Evolutionary conservation across 2,888 invertebrate genomes (phyloP).

Genomic region (Erynnis tages): DNA sequence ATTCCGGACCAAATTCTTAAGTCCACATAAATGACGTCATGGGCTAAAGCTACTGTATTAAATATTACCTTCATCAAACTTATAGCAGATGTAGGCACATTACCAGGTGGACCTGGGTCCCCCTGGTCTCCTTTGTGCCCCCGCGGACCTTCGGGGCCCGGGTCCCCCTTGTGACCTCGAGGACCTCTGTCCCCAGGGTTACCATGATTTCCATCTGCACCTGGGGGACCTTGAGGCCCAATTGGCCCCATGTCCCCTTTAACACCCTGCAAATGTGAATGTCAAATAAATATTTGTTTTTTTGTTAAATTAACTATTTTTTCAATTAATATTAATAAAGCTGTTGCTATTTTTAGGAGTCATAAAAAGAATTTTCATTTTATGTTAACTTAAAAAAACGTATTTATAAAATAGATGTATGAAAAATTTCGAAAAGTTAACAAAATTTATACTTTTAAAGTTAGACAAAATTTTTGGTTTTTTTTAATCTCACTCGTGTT

Average conservation of each 20-base stretch:
- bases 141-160: conserved; percentile 44
- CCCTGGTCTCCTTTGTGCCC: conserved; percentile 86
- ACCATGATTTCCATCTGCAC: conserved; percentile 76
- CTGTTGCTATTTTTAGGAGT: no score
- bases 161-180: conserved; percentile 82
- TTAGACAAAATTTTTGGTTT: no score
- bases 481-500: no score
- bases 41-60: no score
- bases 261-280: conserved; percentile 74
- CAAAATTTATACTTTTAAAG: no score
- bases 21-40: not conserved
- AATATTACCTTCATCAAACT: conserved; percentile 40
- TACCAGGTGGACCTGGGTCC: conserved; percentile 79
- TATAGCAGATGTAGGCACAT: conserved; percentile 33
- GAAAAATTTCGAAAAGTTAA: no score
- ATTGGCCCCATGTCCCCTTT: conserved; percentile 85
- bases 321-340: no score
- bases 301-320: not conserved
- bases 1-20: no score
- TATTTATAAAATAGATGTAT: no score
- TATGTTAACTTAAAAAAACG: no score
- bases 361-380: no score
- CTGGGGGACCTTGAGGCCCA: conserved; percentile 64
- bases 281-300: no score
- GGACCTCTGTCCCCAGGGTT: conserved; percentile 83